These are phyloP conservation scores for Dolichotis patagonum DNA, from an alignment of 2,113 vertebrate genomes.

Conservation along the genomic window DNA sequence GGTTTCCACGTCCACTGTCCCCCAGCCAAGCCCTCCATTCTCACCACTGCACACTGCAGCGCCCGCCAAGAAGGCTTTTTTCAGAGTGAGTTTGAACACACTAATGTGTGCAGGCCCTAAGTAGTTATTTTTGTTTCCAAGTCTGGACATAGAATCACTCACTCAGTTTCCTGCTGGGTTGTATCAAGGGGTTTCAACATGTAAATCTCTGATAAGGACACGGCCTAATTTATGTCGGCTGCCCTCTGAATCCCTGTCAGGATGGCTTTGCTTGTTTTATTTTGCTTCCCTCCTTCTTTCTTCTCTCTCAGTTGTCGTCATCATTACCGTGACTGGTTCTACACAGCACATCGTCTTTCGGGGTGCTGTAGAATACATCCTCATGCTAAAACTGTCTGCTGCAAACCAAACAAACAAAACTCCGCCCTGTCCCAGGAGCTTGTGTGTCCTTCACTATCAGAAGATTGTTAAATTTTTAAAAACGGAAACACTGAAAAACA, in stretches of 20 bases:
- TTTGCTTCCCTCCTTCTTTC: neutral
- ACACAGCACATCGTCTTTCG: neutral
- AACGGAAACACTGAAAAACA: neutral
- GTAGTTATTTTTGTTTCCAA: constrained; percentile 81
- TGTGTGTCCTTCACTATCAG: neutral
- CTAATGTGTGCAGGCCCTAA: constrained; percentile 60
- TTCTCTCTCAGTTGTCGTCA: neutral
- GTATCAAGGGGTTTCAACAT: constrained; percentile 74
- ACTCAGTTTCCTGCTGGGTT: constrained; percentile 77
- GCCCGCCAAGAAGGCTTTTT: constrained; percentile 70
- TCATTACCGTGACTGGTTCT: neutral
- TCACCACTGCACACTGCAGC: neutral
- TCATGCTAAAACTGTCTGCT: neutral
- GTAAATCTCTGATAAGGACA: constrained; percentile 76
- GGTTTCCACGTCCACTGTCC: constrained; percentile 41
- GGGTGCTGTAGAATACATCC: neutral
- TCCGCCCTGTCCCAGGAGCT: neutral
- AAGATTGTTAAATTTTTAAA: neutral
- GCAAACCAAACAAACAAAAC: constrained; percentile 15
- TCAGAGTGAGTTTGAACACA: constrained; percentile 69
- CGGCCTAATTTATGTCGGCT: constrained; percentile 61
- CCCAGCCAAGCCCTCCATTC: neutral
- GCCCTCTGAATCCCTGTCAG: constrained; percentile 41
- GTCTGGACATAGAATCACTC: constrained; percentile 78
- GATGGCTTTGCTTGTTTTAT: neutral